Evolutionary conservation across 2,113 vertebrate genomes (phyloP).

Genomic region (Rhizomys pruinosus): DNA sequence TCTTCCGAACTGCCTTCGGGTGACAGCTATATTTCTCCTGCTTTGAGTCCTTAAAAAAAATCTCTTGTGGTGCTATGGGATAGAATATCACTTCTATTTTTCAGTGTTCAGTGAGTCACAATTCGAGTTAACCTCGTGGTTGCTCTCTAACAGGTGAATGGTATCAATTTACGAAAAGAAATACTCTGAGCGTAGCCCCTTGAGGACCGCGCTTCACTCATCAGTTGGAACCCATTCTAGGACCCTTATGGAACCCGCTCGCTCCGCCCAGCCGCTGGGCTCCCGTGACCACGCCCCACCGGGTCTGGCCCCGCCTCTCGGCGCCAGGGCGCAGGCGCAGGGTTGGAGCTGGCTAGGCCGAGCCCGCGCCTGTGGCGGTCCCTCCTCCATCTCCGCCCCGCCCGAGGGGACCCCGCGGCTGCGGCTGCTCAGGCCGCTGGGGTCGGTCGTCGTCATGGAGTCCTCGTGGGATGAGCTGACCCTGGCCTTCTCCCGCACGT

Average conservation of each 20-base stretch:
- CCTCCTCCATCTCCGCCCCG: background rate
- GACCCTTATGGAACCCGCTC: background rate
- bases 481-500: slow-evolving; percentile 88
- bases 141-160: slow-evolving; percentile 17
- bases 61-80: background rate
- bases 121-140: background rate
- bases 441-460: slow-evolving; percentile 77
- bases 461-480: slow-evolving; percentile 86
- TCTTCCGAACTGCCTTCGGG: background rate
- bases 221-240: background rate
- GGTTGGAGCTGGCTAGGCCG: background rate
- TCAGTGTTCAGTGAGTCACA: background rate
- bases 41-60: background rate
- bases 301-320: background rate
- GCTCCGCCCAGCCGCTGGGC: background rate
- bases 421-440: background rate
- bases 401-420: background rate
- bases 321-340: slow-evolving; percentile 61
- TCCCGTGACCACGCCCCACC: background rate
- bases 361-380: background rate
- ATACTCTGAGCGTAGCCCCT: background rate
- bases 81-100: background rate
- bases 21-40: background rate
- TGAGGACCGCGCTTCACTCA: background rate
- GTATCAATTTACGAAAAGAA: slow-evolving; percentile 17